phyloP scores from a whole-genome alignment of 2,888 invertebrate genomes.

The Mythimna ferrago region DNA sequence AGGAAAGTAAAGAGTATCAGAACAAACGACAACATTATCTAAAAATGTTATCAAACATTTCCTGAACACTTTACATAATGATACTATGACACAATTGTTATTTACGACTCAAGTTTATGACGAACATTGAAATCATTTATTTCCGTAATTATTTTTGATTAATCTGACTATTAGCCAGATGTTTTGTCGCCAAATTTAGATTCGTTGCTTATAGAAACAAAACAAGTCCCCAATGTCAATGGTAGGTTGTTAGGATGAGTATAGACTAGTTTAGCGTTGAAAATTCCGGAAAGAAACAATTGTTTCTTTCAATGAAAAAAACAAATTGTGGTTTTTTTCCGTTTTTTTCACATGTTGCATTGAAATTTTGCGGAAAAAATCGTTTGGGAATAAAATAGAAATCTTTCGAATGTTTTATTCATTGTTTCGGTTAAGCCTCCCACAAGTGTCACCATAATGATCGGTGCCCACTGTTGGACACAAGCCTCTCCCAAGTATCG shows the following conservation, averaged over 20 bases:
- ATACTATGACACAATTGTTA: not conserved
- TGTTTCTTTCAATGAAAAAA: too few species aligned
- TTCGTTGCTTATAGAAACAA: slow-evolving; percentile 41
- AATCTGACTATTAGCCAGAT: slow-evolving; percentile 30
- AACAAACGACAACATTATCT: slow-evolving; percentile 10
- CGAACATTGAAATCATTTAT: slow-evolving; percentile 28
- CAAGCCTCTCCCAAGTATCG: too few species aligned
- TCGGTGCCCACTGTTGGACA: too few species aligned
- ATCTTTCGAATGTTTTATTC: too few species aligned
- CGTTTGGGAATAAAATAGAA: too few species aligned
- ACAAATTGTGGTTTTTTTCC: too few species aligned
- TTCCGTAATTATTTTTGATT: slow-evolving; percentile 49
- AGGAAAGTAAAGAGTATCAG: not conserved
- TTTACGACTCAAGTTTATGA: not conserved
- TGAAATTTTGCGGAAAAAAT: too few species aligned
- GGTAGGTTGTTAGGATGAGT: slow-evolving; percentile 6
- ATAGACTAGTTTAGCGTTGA: not conserved
- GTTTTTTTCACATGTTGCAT: too few species aligned
- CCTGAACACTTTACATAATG: slow-evolving; percentile 8
- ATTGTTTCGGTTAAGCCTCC: too few species aligned
- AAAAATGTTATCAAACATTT: slow-evolving; percentile 26
- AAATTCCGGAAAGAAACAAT: too few species aligned
- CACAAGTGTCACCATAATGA: too few species aligned
- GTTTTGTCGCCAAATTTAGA: slow-evolving; percentile 45
- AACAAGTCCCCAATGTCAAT: slow-evolving; percentile 45